These are phyloP conservation scores for rabbit (Oryctolagus cuniculus) DNA, from an alignment of 2,113 vertebrate genomes.

Conservation along the genomic window mOryCun1.1 NC_091435.1:116242501-116243000, in stretches of 20 bases:
- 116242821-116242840: not conserved
- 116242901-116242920: not conserved
- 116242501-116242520: not conserved
- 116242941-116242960: not conserved
- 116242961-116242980: not conserved
- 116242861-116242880: not conserved
- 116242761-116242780: too few relatives aligned
- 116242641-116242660: too few relatives aligned
- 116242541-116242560: too few relatives aligned
- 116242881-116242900: not conserved
- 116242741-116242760: too few relatives aligned
- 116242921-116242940: not conserved
- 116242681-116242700: too few relatives aligned
- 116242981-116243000: constrained; percentile 19
- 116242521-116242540: not conserved
- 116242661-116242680: too few relatives aligned
- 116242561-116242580: not conserved
- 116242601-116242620: too few relatives aligned
- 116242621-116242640: too few relatives aligned
- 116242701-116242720: too few relatives aligned
- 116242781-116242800: too few relatives aligned
- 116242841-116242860: not conserved
- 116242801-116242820: too few relatives aligned
- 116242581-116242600: not conserved
- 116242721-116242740: too few relatives aligned